Evolutionary conservation across 2,113 vertebrate species (phyloP).

Genomic region (Gymnogyps californianus): DNA sequence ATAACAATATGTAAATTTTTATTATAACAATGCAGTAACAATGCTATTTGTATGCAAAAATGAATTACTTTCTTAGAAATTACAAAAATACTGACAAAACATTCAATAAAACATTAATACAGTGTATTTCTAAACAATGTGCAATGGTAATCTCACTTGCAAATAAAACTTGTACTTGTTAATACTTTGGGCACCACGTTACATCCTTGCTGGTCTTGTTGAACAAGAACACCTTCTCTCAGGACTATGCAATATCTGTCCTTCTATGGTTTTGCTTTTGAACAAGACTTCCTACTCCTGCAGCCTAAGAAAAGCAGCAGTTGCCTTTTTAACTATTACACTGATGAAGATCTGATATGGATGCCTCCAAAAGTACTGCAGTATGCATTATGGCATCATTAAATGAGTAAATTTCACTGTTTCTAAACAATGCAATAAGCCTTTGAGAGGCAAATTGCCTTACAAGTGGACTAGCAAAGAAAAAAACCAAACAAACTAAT

Average conservation of each 20-base stretch:
- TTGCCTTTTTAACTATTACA: not conserved
- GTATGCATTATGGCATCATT: not conserved
- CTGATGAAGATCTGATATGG: not conserved
- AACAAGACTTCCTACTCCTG: not conserved
- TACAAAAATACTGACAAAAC: not conserved
- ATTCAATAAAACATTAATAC: not conserved
- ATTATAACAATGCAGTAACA: not conserved
- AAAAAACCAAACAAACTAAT: not conserved
- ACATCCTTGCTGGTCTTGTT: not conserved
- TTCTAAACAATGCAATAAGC: not conserved
- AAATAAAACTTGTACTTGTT: not conserved
- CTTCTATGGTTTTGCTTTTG: not conserved
- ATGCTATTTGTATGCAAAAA: not conserved
- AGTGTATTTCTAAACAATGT: not conserved
- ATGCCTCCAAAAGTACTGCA: not conserved
- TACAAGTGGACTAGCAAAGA: not conserved
- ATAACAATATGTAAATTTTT: not conserved
- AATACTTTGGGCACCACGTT: not conserved
- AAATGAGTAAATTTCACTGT: not conserved
- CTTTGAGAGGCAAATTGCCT: not conserved
- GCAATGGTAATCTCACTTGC: not conserved
- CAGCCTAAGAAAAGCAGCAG: not conserved
- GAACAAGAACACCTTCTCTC: not conserved
- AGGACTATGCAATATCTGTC: not conserved
- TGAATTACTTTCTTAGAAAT: not conserved